Evolutionary conservation across 2,888 invertebrate species (phyloP), one percentile per base, ranked within the genome.

Genomic region (Balanococcus diminutus): DNA sequence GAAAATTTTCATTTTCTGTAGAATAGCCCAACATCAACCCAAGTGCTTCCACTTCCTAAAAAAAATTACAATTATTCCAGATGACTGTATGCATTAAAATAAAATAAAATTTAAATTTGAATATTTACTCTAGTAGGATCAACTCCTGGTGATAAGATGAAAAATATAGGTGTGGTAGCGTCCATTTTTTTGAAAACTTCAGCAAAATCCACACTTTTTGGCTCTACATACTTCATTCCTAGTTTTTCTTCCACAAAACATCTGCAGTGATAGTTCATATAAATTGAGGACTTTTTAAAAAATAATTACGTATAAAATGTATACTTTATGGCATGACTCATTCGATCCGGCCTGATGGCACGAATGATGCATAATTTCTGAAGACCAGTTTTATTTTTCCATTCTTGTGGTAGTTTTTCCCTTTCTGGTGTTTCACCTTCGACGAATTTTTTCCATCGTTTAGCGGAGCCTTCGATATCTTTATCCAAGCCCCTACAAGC

Each of bases 321-420:
- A n/a, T 89, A 95, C 94, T 91, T 91, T 81, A 97, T 93, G 16
- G 97, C 98, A 89, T 98, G 97, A 0, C 96, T 96, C 97, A 98
- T 98, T 88, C 98, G 92, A 90, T 98, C 98, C 0, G 97, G 95
- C 79, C 98, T 91, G 84, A 98, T 91, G 25, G 96, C 96, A 86
- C 98, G 92, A 95, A 98, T 95, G 90, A 98, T 98, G 89, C 98
- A 98, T 5, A 98, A 91, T 87, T 95, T 93, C 89, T 98, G 97
- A 79, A 98, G 90, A 0, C 95, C 91, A 0, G 93, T 92, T 90
- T 97, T 98, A 89, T 95, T 95, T 90, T 98, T 98, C 98, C 98
- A 98, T 89, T 98, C 98, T 87, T 97, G 97, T 0, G 98, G 98
- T 88, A 98, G 92, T 90, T 96, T 97, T 90, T 98, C 98, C 88